Conservation (phyloP, 2,888 invertebrate species). For the Dolichomitus sp. region DNA sequence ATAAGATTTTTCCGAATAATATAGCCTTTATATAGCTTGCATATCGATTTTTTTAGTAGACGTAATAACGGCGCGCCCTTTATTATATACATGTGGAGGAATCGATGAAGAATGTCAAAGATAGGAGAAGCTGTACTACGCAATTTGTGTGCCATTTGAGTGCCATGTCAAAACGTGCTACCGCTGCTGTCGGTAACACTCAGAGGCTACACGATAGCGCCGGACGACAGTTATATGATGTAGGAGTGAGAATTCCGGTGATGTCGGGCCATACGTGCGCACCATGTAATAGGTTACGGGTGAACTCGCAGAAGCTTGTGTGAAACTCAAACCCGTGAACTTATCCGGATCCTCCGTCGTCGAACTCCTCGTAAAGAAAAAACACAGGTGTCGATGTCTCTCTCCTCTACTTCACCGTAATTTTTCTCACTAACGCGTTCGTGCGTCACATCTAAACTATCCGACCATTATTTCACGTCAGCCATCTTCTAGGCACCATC, state of each 20-base stretch:
- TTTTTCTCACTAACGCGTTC: not conserved
- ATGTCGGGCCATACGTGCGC: not conserved
- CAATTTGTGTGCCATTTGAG: not conserved
- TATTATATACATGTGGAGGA: too few relatives aligned
- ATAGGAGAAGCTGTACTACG: not conserved
- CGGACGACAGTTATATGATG: not conserved
- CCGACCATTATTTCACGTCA: not conserved
- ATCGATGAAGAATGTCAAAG: too few relatives aligned
- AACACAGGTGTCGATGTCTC: not conserved
- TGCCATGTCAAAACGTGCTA: not conserved
- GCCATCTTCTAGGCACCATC: not conserved
- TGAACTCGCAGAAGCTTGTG: not conserved
- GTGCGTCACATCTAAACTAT: conserved; percentile 2
- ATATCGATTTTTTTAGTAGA: too few relatives aligned
- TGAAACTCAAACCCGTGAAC: not conserved
- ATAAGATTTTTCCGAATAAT: too few relatives aligned
- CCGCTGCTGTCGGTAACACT: not conserved
- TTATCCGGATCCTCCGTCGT: not conserved
- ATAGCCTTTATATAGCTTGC: too few relatives aligned
- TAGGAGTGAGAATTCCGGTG: not conserved
- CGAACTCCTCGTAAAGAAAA: not conserved
- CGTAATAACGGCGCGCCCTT: too few relatives aligned
- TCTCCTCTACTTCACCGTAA: not conserved
- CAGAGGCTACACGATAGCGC: not conserved
- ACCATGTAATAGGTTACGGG: not conserved